Evolutionary conservation across 2,113 vertebrate genomes (phyloP), one percentile per base, ranked within the genome.

Genomic region (Pao palembangensis): DNA sequence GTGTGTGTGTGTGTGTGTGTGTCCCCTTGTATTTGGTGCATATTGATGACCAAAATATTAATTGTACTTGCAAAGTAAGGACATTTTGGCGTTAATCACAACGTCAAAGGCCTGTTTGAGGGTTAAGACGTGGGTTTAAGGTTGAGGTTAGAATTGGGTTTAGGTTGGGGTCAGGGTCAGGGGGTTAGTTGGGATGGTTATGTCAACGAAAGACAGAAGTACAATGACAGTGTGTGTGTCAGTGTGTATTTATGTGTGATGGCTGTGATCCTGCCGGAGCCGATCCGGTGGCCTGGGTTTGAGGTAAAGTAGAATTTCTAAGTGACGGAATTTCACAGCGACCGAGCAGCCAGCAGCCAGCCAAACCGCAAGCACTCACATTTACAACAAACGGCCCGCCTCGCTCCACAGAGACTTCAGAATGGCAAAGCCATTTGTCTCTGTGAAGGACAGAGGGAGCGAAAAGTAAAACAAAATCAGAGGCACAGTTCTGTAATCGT

Each of bases 351-450:
- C 79, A 69, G 70, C 71, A 50, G 66, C 84, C 59, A 52, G 76
- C 65, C 80, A 72, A 83, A 88, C 82, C 64, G 69, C 83, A 86
- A 85, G 82, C 86, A 80, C 84, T 90, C 85, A 87, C 87, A 88
- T 91, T 91, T 89, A 89, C 87, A 87, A 88, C 83, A 84, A 87
- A 79, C 66, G 69, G 74, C 66, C 76, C 28, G 57, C 75, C 72
- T 74, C 75, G 58, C 86, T 89, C 85, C 80, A 15, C 55, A 2
- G 85, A 89, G 86, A 89, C 86, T 86, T 78, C 78, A 89, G 87
- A 90, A 90, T 89, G 85, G 87, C 88, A 89, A 89, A 91, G 83
- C 85, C 87, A 91, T 91, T 88, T 87, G 84, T 91, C 91, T 91
- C 86, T 74, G 85, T 90, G 88, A 91, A 91, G 89, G 88, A 86